phyloP scores from a whole-genome alignment of 1,140 invertebrate species.

The Cepaea nemoralis region DNA sequence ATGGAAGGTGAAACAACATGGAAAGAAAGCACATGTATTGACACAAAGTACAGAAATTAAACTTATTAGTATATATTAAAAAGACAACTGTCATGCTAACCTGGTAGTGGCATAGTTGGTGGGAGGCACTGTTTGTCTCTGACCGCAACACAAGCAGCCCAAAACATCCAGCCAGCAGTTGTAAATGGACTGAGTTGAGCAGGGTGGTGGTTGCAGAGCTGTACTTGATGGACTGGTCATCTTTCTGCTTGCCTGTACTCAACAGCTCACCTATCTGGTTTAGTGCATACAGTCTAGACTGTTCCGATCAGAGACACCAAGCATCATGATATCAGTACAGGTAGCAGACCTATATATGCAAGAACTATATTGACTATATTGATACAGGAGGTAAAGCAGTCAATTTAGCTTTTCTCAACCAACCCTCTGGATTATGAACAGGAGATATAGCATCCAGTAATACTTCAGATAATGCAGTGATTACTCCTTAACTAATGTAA shows the following conservation, averaged over 20 bases:
- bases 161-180: slow-evolving; percentile 77
- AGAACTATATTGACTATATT: no score
- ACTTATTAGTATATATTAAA: neutral
- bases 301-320: no score
- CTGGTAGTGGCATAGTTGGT: slow-evolving; percentile 68
- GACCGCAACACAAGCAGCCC: slow-evolving; percentile 72
- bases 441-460: no score
- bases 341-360: no score
- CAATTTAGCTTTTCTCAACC: no score
- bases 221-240: slow-evolving; percentile 38
- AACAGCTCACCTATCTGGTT: slow-evolving; percentile 73
- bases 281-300: slow-evolving; percentile 74
- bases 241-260: slow-evolving; percentile 67
- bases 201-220: slow-evolving; percentile 58
- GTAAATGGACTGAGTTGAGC: slow-evolving; percentile 74
- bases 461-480: no score
- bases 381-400: no score
- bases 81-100: slow-evolving; percentile 50
- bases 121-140: slow-evolving; percentile 39
- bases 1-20: no score
- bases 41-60: neutral
- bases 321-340: no score
- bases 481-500: no score
- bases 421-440: no score
- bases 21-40: no score